phyloP scores from a whole-genome alignment of 2,797 vertebrate genomes.

The Diplodus sargus region DNA sequence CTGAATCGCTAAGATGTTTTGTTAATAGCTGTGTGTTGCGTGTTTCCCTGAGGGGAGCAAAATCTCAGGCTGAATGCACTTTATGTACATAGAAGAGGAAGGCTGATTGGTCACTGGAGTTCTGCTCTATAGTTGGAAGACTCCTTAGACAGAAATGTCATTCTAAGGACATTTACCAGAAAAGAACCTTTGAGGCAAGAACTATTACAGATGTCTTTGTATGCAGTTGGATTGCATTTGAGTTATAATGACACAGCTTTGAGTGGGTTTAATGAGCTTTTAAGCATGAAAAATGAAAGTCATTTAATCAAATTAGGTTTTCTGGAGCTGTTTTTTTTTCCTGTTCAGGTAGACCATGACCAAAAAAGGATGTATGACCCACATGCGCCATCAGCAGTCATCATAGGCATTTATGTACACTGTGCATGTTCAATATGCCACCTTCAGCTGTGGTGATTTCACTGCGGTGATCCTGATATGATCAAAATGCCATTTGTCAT shows the following conservation, averaged over 20 bases:
- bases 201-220: neutral
- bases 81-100: constrained; percentile 37
- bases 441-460: too few species aligned
- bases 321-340: constrained; percentile 5
- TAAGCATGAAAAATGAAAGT: constrained; percentile 21
- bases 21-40: constrained; percentile 49
- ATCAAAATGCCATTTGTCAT: too few species aligned
- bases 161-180: neutral
- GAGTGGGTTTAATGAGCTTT: constrained; percentile 33
- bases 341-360: too few species aligned
- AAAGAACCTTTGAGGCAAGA: neutral
- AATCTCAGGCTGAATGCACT: constrained; percentile 49
- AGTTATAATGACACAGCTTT: neutral
- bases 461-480: too few species aligned
- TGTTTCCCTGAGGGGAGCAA: constrained; percentile 44
- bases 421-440: too few species aligned
- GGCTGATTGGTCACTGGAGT: constrained; percentile 40
- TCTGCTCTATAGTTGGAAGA: neutral
- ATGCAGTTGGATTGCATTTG: neutral
- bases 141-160: neutral
- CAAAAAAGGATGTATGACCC: too few species aligned
- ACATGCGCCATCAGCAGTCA: too few species aligned
- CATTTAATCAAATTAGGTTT: constrained; percentile 7
- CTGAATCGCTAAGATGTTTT: constrained; percentile 68
- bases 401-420: too few species aligned